phyloP scores from a whole-genome alignment of 2,888 invertebrate species.

The Euzophera pinguis region DNA sequence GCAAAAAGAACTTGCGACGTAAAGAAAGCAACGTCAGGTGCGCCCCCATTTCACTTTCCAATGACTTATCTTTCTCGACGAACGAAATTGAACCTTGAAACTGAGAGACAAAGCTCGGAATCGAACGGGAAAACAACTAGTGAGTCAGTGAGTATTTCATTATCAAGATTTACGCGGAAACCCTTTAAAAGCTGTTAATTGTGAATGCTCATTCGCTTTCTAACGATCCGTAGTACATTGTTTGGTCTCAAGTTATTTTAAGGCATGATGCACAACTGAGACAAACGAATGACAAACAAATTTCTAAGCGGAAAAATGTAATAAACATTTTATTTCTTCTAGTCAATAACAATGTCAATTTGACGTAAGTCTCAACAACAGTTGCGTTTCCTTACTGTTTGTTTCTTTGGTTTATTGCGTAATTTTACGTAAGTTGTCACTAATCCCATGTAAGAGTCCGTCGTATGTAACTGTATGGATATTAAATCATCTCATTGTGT shows the following conservation, averaged over 20 bases:
- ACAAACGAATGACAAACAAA: not conserved
- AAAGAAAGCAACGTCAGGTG: constrained; percentile 78
- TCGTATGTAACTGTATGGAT: too few species aligned
- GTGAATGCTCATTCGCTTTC: constrained; percentile 56
- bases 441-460: too few species aligned
- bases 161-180: constrained; percentile 72
- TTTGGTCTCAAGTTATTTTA: not conserved
- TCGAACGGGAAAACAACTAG: constrained; percentile 9
- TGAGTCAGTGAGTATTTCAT: constrained; percentile 56
- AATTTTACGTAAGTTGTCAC: too few species aligned
- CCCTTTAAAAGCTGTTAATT: constrained; percentile 71
- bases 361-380: too few species aligned
- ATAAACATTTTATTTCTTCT: too few species aligned
- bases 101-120: constrained; percentile 27
- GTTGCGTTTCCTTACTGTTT: too few species aligned
- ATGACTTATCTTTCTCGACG: constrained; percentile 55
- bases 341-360: too few species aligned
- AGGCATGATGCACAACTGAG: not conserved
- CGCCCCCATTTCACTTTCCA: constrained; percentile 78
- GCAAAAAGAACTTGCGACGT: constrained; percentile 73
- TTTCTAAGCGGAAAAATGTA: not conserved
- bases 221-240: constrained; percentile 39
- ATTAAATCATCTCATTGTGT: too few species aligned
- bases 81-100: constrained; percentile 43
- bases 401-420: too few species aligned